Conservation (phyloP, 2,113 vertebrate genomes). For the Petrocephalus zakoni region DNA sequence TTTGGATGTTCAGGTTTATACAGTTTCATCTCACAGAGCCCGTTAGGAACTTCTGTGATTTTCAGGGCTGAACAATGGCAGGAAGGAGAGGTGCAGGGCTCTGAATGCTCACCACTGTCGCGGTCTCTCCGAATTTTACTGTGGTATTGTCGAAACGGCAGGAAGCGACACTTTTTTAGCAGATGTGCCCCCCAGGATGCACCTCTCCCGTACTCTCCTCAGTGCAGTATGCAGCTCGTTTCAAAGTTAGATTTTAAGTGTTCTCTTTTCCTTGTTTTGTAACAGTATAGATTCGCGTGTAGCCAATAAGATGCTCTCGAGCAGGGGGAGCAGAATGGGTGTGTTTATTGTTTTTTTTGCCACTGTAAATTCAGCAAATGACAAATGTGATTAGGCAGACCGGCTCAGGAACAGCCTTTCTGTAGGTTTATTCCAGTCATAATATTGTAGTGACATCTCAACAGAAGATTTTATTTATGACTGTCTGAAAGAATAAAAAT, state of each 20-base stretch:
- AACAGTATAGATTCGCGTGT: not conserved
- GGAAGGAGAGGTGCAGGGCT: slow-evolving; percentile 45
- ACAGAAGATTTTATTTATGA: not conserved
- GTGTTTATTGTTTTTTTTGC: not conserved
- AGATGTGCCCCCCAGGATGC: not conserved
- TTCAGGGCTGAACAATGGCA: slow-evolving; percentile 51
- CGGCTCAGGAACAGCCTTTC: not conserved
- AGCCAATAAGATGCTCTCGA: not conserved
- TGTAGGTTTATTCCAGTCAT: not conserved
- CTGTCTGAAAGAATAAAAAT: not conserved
- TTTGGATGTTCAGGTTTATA: not conserved
- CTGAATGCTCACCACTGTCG: slow-evolving; percentile 39
- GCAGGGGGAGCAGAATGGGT: not conserved
- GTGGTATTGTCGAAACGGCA: slow-evolving; percentile 48
- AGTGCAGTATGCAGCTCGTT: not conserved
- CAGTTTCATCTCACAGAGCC: not conserved
- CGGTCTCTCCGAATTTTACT: slow-evolving; percentile 29
- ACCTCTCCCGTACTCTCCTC: slow-evolving; percentile 28
- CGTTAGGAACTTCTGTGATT: not conserved
- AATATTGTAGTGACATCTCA: not conserved
- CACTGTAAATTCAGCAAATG: not conserved
- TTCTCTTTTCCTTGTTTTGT: not conserved
- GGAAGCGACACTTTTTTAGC: slow-evolving; percentile 43
- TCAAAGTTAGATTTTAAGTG: not conserved
- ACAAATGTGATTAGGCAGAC: not conserved